These are phyloP conservation scores for Heliothis subflexa DNA, from an alignment of 1,140 invertebrate species.

Conservation along the genomic window DNA sequence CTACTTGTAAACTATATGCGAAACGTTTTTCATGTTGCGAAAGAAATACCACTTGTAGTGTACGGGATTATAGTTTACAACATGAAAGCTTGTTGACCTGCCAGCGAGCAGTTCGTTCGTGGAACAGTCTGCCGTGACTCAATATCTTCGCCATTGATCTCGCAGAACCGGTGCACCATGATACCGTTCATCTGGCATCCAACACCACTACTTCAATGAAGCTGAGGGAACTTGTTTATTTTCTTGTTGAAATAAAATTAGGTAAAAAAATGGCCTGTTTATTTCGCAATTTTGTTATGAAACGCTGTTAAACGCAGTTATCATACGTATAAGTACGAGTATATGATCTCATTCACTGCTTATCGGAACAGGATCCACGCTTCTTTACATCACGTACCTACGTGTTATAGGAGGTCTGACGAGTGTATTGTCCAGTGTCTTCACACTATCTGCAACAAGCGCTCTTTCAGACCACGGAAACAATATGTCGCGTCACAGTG, in stretches of 20 bases:
- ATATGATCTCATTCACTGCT: too few relatives aligned
- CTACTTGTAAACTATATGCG: too few relatives aligned
- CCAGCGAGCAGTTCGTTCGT: neutral
- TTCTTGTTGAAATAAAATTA: neutral
- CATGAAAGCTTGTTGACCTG: neutral
- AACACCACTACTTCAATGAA: neutral
- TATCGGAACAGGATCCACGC: too few relatives aligned
- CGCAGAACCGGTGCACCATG: neutral
- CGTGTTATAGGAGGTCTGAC: too few relatives aligned
- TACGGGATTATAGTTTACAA: constrained; percentile 3
- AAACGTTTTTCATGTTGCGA: constrained; percentile 10
- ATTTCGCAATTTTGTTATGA: neutral
- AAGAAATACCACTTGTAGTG: neutral
- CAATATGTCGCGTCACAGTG: too few relatives aligned
- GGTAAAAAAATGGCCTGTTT: neutral
- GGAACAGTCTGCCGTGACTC: neutral
- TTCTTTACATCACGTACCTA: too few relatives aligned
- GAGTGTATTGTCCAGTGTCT: too few relatives aligned
- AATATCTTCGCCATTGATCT: neutral
- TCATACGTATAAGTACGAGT: too few relatives aligned
- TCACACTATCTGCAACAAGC: too few relatives aligned
- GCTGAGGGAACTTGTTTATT: neutral
- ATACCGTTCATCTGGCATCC: neutral
- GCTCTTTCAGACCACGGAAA: too few relatives aligned
- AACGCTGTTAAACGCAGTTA: too few relatives aligned